Conservation (phyloP, 2,888 invertebrate genomes). For the Nephrotoma guestfalica region DNA sequence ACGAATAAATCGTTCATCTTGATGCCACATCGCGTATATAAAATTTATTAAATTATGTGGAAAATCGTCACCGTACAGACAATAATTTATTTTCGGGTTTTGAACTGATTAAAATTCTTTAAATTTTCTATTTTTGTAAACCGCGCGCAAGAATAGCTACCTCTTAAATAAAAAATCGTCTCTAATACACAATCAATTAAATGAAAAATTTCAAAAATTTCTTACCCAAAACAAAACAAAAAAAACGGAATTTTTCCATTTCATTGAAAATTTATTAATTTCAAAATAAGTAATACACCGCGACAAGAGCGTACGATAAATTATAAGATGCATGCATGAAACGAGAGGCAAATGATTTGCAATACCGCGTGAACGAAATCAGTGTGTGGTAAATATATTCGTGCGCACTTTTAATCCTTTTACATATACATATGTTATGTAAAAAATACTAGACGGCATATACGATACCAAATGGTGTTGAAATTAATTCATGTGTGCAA, state of each 20-base stretch:
- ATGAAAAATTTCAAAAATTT: neutral
- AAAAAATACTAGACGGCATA: too few species aligned
- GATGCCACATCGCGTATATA: neutral
- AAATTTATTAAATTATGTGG: too few species aligned
- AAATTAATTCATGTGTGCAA: neutral
- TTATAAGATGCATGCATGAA: neutral
- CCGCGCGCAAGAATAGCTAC: neutral
- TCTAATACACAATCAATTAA: neutral
- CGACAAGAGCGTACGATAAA: neutral
- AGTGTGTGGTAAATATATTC: too few species aligned
- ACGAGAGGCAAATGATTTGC: too few species aligned
- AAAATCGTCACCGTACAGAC: neutral
- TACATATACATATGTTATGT: neutral
- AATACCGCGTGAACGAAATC: too few species aligned
- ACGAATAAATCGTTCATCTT: neutral
- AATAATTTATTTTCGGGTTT: neutral
- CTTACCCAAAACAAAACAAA: neutral
- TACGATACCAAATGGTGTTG: neutral
- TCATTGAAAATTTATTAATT: neutral
- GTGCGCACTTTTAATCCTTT: neutral
- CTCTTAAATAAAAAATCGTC: neutral
- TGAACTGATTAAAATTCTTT: neutral
- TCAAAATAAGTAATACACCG: neutral
- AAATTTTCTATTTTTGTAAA: neutral
- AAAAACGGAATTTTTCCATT: neutral